Evolutionary conservation across 2,797 vertebrate species (phyloP).

Genomic region (Channallabes apus): DNA sequence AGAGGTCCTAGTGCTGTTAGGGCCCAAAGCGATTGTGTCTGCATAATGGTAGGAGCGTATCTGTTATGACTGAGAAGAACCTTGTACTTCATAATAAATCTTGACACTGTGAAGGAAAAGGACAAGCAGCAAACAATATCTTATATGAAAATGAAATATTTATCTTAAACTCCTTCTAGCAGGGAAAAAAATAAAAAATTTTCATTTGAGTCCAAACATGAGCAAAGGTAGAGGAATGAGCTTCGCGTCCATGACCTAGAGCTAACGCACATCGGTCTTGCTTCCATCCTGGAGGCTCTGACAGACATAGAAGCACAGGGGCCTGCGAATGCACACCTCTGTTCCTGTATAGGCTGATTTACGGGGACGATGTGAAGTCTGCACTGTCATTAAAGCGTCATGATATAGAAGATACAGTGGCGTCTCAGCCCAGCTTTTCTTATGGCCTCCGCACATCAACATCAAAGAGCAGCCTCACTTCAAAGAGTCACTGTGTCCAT

Average conservation of each 20-base stretch:
- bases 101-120: background rate
- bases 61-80: constrained; percentile 23
- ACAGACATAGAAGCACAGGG: background rate
- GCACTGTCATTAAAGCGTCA: constrained; percentile 31
- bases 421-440: background rate
- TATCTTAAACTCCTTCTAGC: constrained; percentile 1
- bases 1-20: constrained; percentile 8
- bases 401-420: constrained; percentile 22
- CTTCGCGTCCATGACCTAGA: background rate
- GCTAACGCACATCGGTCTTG: background rate
- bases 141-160: constrained; percentile 7
- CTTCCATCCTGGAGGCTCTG: background rate
- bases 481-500: constrained; percentile 2
- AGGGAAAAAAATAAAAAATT: background rate
- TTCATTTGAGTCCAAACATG: background rate
- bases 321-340: background rate
- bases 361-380: background rate
- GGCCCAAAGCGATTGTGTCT: constrained; percentile 18
- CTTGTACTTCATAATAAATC: constrained; percentile 25
- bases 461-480: constrained; percentile 34
- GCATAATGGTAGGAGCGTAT: constrained; percentile 1
- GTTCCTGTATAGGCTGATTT: constrained; percentile 3
- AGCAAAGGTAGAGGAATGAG: background rate
- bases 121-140: constrained; percentile 1
- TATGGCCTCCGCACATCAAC: constrained; percentile 29